A percentile compares a stretch with the other conserved stretches of the same genome.
Evolutionary conservation across 1,140 invertebrate genomes (phyloP).

Genomic region (Sycobia sp.): DNA sequence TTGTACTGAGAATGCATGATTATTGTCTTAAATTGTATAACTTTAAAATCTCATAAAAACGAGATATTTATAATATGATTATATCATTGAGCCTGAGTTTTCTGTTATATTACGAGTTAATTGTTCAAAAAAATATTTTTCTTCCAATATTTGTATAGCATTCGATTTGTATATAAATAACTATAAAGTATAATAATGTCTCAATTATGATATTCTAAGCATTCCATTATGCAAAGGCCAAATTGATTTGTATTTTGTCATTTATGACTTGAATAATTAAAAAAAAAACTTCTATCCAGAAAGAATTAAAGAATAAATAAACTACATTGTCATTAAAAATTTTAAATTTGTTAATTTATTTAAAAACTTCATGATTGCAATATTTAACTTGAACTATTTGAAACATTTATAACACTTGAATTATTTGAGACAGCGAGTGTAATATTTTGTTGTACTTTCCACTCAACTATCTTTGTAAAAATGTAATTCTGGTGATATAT

Average conservation of each 20-base stretch:
- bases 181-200: conserved; percentile 41
- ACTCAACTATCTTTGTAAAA: too few relatives aligned
- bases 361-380: neutral
- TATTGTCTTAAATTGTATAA: conserved; percentile 21
- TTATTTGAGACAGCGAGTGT: too few relatives aligned
- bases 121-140: conserved; percentile 33
- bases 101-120: too few relatives aligned
- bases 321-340: conserved; percentile 39
- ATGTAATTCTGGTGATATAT: too few relatives aligned
- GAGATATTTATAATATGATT: too few relatives aligned
- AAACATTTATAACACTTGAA: too few relatives aligned
- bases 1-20: conserved; percentile 24
- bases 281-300: conserved; percentile 13
- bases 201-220: conserved; percentile 43
- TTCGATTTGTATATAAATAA: conserved; percentile 54
- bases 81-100: too few relatives aligned
- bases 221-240: conserved; percentile 45
- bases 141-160: conserved; percentile 51
- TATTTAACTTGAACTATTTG: too few relatives aligned
- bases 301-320: conserved; percentile 41
- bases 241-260: conserved; percentile 32
- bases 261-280: conserved; percentile 41
- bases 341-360: neutral
- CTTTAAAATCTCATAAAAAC: conserved; percentile 6
- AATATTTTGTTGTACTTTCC: too few relatives aligned